A percentile compares a stretch with the other conserved stretches of the same genome.
phyloP scores from a whole-genome alignment of 1,140 invertebrate genomes.

The Drosophila elegans region DNA sequence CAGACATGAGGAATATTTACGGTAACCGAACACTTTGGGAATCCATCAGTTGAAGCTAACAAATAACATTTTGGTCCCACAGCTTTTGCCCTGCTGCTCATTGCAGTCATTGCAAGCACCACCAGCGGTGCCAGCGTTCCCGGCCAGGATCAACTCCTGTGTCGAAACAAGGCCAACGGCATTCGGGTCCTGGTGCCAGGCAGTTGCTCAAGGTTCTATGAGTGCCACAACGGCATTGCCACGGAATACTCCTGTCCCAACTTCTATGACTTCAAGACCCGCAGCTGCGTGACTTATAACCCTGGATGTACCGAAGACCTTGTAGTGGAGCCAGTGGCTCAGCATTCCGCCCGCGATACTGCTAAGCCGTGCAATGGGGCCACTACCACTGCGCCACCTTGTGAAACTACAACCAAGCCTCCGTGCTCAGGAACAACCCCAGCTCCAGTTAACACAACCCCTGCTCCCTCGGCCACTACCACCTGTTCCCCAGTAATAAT shows the following conservation, averaged over 20 bases:
- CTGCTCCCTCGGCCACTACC: too few species aligned
- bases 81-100: conserved; percentile 57
- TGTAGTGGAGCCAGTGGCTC: neutral
- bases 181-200: conserved; percentile 60
- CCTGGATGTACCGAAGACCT: conserved; percentile 48
- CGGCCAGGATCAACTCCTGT: conserved; percentile 30
- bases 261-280: conserved; percentile 56
- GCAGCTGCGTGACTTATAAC: conserved; percentile 48
- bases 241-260: conserved; percentile 48
- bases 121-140: conserved; percentile 55
- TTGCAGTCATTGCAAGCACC: conserved; percentile 47
- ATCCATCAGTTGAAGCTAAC: neutral
- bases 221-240: conserved; percentile 57
- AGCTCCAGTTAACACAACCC: too few species aligned
- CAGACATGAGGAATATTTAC: conserved; percentile 57
- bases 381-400: conserved; percentile 25
- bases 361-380: conserved; percentile 25
- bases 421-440: conserved; percentile 13
- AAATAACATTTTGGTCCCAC: conserved; percentile 8
- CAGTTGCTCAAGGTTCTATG: conserved; percentile 65
- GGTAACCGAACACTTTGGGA: conserved; percentile 19
- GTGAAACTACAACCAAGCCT: conserved; percentile 15
- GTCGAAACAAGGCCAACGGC: conserved; percentile 48
- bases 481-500: neutral
- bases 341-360: neutral